These are phyloP conservation scores for Leptatherina wallacei DNA, from an alignment of 2,797 vertebrate species.

Conservation along the genomic window DNA sequence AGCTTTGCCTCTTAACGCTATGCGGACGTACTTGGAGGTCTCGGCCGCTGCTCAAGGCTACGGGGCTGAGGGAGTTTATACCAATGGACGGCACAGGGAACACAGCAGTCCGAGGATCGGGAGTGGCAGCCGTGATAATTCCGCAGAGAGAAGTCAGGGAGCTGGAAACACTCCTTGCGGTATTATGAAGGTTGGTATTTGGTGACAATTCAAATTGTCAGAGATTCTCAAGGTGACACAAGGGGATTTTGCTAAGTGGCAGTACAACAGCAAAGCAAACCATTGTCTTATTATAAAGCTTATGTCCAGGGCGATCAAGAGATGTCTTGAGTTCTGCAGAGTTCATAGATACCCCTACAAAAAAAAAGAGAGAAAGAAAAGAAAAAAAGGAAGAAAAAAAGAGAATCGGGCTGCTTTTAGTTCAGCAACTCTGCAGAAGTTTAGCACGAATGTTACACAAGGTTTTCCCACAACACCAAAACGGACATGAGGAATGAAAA, in stretches of 20 bases:
- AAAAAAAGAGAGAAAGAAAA: background rate
- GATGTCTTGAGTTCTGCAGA: conserved; percentile 1
- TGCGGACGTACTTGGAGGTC: conserved; percentile 81
- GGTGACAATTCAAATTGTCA: conserved; percentile 23
- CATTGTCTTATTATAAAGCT: background rate
- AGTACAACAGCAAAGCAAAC: background rate
- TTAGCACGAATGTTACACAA: background rate
- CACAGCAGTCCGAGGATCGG: conserved; percentile 73
- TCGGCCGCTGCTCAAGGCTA: conserved; percentile 74
- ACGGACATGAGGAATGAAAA: background rate
- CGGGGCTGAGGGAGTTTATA: conserved; percentile 79
- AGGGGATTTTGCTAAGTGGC: conserved; percentile 7
- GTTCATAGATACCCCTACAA: background rate
- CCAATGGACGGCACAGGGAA: conserved; percentile 81
- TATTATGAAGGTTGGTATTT: conserved; percentile 86
- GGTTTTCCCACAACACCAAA: background rate
- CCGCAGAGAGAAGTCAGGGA: conserved; percentile 79
- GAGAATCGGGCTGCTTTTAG: conserved; percentile 13
- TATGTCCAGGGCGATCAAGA: background rate
- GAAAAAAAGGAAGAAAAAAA: conserved; percentile 5
- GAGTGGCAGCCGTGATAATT: conserved; percentile 80
- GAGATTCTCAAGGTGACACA: conserved; percentile 70
- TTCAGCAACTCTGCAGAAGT: conserved; percentile 25
- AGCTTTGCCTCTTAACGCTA: conserved; percentile 44
- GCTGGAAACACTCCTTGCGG: conserved; percentile 82